A percentile compares a stretch with the other conserved stretches of the same genome.
Conservation (phyloP, 2,888 invertebrate genomes). For the Hecatera dysodea region DNA sequence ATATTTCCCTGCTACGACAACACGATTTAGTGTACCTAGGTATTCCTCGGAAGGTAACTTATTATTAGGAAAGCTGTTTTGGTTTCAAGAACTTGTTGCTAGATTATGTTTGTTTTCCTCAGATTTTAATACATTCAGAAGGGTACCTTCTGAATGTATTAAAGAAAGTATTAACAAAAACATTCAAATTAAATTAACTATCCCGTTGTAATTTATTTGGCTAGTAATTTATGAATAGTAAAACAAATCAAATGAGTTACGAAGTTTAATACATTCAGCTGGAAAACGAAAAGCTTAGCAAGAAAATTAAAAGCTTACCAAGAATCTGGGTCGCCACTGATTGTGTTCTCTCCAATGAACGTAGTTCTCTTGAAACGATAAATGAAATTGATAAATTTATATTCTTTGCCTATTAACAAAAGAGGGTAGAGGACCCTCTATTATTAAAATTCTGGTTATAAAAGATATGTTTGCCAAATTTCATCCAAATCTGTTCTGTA, state of each 20-base stretch:
- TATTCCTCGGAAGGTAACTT: background rate
- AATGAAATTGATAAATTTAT: constrained; percentile 7
- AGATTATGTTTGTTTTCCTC: background rate
- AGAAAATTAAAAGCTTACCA: background rate
- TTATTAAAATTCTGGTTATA: too few relatives aligned
- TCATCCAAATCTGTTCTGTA: too few relatives aligned
- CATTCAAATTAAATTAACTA: background rate
- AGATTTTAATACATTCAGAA: background rate
- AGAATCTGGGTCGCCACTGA: constrained; percentile 17
- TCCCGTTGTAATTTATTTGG: too few relatives aligned
- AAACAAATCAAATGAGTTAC: background rate
- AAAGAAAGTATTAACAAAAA: too few relatives aligned
- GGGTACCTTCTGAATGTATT: background rate
- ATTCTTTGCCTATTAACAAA: background rate
- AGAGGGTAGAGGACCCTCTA: too few relatives aligned
- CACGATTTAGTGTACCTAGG: too few relatives aligned
- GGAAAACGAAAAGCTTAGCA: too few relatives aligned
- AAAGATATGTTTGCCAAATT: too few relatives aligned
- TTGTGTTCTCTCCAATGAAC: constrained; percentile 22
- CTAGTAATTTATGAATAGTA: too few relatives aligned
- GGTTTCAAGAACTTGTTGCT: background rate
- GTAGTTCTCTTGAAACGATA: background rate
- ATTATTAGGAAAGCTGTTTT: background rate
- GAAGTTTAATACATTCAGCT: constrained; percentile 1
- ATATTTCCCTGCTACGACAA: background rate